phyloP scores from a whole-genome alignment of 2,888 invertebrate species.

The Dioctria rufipes region DNA sequence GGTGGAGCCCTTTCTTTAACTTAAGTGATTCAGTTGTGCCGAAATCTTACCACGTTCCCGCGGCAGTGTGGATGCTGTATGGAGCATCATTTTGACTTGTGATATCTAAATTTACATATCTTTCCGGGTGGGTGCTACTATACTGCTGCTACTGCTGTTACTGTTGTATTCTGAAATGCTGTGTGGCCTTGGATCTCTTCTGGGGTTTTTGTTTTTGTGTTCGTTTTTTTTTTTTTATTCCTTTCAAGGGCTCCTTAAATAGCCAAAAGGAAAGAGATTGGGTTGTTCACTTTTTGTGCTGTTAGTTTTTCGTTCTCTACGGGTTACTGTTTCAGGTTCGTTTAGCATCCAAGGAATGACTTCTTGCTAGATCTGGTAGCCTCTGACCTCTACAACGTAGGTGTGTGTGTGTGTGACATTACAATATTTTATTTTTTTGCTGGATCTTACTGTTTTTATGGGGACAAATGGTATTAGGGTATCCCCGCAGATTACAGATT shows the following conservation, averaged over 20 bases:
- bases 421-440: constrained; percentile 46
- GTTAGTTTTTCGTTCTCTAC: constrained; percentile 39
- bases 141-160: too few relatives aligned
- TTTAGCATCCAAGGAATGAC: constrained; percentile 41
- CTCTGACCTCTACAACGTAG: constrained; percentile 28
- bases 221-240: constrained; percentile 5
- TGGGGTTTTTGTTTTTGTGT: too few relatives aligned
- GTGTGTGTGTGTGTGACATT: constrained; percentile 30
- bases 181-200: constrained; percentile 44
- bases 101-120: constrained; percentile 59
- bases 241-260: constrained; percentile 30
- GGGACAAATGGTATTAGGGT: constrained; percentile 36
- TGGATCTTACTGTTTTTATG: constrained; percentile 43
- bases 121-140: constrained; percentile 39
- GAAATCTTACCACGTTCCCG: not conserved
- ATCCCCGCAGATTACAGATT: constrained; percentile 36
- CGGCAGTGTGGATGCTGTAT: constrained; percentile 2
- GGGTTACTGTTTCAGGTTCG: constrained; percentile 53
- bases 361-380: not conserved
- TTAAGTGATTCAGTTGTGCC: constrained; percentile 19
- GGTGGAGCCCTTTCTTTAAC: constrained; percentile 55
- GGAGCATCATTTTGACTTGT: constrained; percentile 50
- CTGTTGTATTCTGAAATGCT: constrained; percentile 30
- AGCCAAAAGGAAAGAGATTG: constrained; percentile 21
- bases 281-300: constrained; percentile 40